These are phyloP conservation scores for Dermatemys mawii DNA, from an alignment of 2,113 vertebrate genomes.

Conservation along the genomic window DNA sequence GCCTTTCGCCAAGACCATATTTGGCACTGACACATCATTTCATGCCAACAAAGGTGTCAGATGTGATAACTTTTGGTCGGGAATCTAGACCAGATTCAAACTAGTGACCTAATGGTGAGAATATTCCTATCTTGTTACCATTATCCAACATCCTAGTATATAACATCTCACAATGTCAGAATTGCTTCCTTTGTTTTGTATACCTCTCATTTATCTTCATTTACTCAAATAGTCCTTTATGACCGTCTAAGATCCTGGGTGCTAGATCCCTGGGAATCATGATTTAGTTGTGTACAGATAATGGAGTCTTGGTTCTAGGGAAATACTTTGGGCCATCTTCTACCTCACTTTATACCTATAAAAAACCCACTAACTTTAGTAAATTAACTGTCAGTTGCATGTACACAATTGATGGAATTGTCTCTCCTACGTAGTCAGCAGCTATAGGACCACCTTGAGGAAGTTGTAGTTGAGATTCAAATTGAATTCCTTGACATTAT, in stretches of 20 bases:
- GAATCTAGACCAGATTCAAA: not conserved
- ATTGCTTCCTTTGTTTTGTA: not conserved
- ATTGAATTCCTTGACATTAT: slow-evolving; percentile 15
- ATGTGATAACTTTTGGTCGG: not conserved
- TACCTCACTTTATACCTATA: not conserved
- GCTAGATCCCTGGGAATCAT: not conserved
- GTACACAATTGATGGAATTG: not conserved
- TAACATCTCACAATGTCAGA: not conserved
- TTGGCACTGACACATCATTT: not conserved
- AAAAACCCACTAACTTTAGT: not conserved
- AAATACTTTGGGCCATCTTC: not conserved
- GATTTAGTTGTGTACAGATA: not conserved
- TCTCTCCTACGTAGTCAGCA: not conserved
- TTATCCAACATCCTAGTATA: too few species aligned
- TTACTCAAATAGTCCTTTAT: not conserved
- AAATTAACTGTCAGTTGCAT: not conserved
- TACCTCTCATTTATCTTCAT: not conserved
- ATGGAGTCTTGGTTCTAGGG: not conserved
- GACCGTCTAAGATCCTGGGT: not conserved
- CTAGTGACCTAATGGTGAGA: not conserved
- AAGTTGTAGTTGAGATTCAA: not conserved
- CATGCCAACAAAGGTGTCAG: not conserved
- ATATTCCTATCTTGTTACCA: too few species aligned
- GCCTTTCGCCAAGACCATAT: not conserved
- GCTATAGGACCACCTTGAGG: not conserved